Conservation (phyloP, 2,888 invertebrate species). For the Cataglyphis cursor region DNA sequence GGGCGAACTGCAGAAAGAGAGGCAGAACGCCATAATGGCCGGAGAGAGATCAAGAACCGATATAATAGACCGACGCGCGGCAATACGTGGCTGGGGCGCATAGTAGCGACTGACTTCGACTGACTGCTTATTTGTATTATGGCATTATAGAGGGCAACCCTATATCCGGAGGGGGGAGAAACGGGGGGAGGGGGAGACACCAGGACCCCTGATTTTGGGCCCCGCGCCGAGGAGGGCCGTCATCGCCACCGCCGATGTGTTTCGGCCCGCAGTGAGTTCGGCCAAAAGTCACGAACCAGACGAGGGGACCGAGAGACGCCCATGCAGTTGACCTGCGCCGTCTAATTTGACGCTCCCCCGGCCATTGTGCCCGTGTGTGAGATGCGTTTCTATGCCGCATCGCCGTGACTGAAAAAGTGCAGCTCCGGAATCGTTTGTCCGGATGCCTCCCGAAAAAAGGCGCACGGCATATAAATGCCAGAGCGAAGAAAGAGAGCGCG, state of each 20-base stretch:
- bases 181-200: too few species aligned
- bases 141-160: conserved; percentile 74
- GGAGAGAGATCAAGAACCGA: conserved; percentile 78
- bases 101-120: conserved; percentile 70
- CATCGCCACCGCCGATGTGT: neutral
- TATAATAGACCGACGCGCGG: conserved; percentile 76
- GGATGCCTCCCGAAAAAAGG: conserved; percentile 21
- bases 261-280: conserved; percentile 53
- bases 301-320: conserved; percentile 76
- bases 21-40: conserved; percentile 74
- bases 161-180: conserved; percentile 67
- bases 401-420: conserved; percentile 58
- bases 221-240: conserved; percentile 18
- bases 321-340: conserved; percentile 83
- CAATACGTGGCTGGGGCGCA: conserved; percentile 61
- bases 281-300: conserved; percentile 67
- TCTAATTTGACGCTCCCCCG: conserved; percentile 81
- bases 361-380: conserved; percentile 69
- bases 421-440: conserved; percentile 46
- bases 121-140: conserved; percentile 79
- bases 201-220: conserved; percentile 50
- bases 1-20: conserved; percentile 74
- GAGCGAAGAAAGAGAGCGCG: conserved; percentile 17
- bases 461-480: conserved; percentile 55
- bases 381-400: conserved; percentile 59